Evolutionary conservation across 2,888 invertebrate genomes (phyloP), one percentile per base, ranked within the genome.

Genomic region (Silvanus unidentatus): DNA sequence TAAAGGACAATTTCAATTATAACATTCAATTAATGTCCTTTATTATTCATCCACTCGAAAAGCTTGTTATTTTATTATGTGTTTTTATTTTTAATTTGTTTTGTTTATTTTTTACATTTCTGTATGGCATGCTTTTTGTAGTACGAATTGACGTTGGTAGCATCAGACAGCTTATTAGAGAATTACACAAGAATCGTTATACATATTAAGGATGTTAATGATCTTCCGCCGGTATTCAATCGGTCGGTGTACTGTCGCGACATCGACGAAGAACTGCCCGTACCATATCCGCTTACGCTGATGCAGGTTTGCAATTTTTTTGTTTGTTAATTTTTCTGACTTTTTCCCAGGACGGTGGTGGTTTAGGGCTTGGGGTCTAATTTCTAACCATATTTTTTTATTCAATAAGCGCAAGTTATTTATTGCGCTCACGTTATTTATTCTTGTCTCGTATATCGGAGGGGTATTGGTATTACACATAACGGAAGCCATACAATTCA

Each of bases 101-200:
- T 48, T 49, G 48, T 42, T 43, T 45, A 54, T 52, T 50, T 47
- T 40, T 52, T 51, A 52, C 61, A 60, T 55, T 59, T 62, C n/a
- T 53, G 58, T 58, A 62, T 71, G 65, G 76, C 76, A 76, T 76
- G 75, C 43, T 51, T 71, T 32, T 32, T 12, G 67, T 79, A 89
- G 86, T 90, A 89, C 77, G 87, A 88, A 75, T 78, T 90, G 76
- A 86, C 87, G 71, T 80, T 89, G 79, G 89, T 91, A 69, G 89
- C 89, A 50, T 90, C 92, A 54, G 88, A 90, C 75, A 89, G 90
- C 69, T 81, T 88, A 72, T 89, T 89, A 78, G 92, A 93, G 75
- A 89, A 88, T 77, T 82, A 81, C 62, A 91, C 91, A 58, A 82
- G 80, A 49, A 86, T 93, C 58, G 80, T 88, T 63, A 84, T 93